Conservation (phyloP, 2,113 vertebrate genomes). For the Lethenteron camtschaticum region DNA sequence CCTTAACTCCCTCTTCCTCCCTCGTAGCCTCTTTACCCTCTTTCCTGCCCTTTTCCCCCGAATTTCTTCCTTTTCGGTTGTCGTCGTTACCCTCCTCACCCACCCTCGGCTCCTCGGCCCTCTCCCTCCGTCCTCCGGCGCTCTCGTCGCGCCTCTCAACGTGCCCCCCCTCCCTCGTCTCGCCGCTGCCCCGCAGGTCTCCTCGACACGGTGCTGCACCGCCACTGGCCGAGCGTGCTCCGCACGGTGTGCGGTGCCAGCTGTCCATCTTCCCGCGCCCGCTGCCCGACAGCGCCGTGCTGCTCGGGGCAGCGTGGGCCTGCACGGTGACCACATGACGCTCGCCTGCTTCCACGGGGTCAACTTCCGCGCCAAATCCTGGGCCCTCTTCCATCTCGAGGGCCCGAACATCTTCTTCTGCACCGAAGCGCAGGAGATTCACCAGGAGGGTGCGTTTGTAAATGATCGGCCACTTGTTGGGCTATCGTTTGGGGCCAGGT, state of each 20-base stretch:
- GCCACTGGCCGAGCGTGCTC: conserved; percentile 83
- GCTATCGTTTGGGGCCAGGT: no score
- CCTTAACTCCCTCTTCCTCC: no score
- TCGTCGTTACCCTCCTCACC: no score
- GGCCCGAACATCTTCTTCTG: conserved; percentile 97
- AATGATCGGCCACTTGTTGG: not conserved
- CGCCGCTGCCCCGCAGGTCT: not conserved
- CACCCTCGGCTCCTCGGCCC: no score
- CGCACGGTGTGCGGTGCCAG: conserved; percentile 80
- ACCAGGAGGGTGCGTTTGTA: conserved; percentile 60
- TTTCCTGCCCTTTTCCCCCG: not conserved
- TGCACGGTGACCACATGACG: conserved; percentile 94
- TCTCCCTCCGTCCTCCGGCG: no score
- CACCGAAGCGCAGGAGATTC: conserved; percentile 96
- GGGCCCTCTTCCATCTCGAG: conserved; percentile 91
- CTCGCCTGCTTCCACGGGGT: conserved; percentile 90
- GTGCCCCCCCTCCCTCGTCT: no score
- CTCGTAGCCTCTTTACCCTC: not conserved
- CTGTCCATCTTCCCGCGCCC: conserved; percentile 91
- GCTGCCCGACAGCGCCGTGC: conserved; percentile 73
- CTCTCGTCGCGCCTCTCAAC: no score
- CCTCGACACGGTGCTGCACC: conserved; percentile 67
- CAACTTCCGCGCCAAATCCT: conserved; percentile 90
- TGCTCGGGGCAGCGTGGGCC: conserved; percentile 92
- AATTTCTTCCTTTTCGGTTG: not conserved